A percentile compares a stretch with the other conserved stretches of the same genome.
phyloP scores from a whole-genome alignment of 2,113 vertebrate species.

The Crotalus helleri region DNA sequence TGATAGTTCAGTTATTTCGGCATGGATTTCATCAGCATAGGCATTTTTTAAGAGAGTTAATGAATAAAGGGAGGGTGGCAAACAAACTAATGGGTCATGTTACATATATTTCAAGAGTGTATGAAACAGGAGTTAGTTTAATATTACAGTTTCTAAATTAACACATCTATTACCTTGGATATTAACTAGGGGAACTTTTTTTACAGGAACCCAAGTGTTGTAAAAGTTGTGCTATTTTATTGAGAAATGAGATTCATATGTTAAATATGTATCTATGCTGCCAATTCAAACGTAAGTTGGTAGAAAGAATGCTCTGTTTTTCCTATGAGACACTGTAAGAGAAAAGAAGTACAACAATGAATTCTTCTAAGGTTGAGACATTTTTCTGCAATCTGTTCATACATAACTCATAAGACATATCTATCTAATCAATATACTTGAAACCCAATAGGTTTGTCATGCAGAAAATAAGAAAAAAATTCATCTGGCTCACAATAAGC shows the following conservation, averaged over 20 bases:
- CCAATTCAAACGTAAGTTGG: slow-evolving; percentile 28
- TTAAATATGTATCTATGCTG: slow-evolving; percentile 24
- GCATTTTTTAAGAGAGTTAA: background rate
- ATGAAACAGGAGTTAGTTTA: background rate
- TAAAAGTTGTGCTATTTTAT: slow-evolving; percentile 13
- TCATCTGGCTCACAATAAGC: background rate
- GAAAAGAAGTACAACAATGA: slow-evolving; percentile 18
- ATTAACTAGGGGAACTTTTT: background rate
- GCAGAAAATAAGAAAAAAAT: slow-evolving; percentile 12
- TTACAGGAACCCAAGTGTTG: slow-evolving; percentile 11
- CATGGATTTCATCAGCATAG: background rate
- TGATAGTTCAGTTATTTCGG: background rate
- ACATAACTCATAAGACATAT: background rate
- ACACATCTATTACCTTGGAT: slow-evolving; percentile 22
- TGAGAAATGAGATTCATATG: slow-evolving; percentile 25
- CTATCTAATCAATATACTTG: slow-evolving; percentile 23
- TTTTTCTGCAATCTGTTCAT: slow-evolving; percentile 30
- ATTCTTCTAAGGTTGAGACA: slow-evolving; percentile 35
- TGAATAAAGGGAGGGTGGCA: background rate
- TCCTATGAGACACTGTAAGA: background rate
- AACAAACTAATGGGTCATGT: background rate
- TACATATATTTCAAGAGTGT: slow-evolving; percentile 5
- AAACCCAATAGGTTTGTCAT: slow-evolving; percentile 26
- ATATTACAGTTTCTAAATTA: background rate
- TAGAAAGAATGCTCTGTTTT: slow-evolving; percentile 4